These are phyloP conservation scores for Ephestia elutella DNA, from an alignment of 1,140 invertebrate species.

Conservation along the genomic window DNA sequence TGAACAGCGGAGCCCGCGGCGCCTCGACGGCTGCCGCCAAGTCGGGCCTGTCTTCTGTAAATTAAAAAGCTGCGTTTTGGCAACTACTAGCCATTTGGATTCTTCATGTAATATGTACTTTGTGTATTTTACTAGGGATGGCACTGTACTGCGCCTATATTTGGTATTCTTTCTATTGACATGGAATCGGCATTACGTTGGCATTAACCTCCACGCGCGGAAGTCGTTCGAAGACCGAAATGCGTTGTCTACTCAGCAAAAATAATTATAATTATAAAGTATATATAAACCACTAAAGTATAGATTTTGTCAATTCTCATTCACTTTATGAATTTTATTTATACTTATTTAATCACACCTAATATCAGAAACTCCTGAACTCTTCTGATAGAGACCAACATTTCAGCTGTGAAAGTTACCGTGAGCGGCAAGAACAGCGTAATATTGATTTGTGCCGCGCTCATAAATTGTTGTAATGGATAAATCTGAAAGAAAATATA, in stretches of 20 bases:
- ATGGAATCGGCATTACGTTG: too few species aligned
- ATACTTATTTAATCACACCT: slow-evolving; percentile 75
- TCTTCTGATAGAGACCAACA: slow-evolving; percentile 79
- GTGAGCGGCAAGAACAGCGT: slow-evolving; percentile 83
- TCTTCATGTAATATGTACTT: slow-evolving; percentile 2
- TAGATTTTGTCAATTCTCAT: too few species aligned
- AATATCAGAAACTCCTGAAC: slow-evolving; percentile 78
- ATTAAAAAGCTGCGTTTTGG: slow-evolving; percentile 12
- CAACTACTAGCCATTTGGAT: slow-evolving; percentile 2
- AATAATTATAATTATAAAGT: too few species aligned
- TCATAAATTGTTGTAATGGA: slow-evolving; percentile 83
- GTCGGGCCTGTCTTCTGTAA: slow-evolving; percentile 51
- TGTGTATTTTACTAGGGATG: background rate
- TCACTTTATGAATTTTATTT: too few species aligned
- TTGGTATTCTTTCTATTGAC: too few species aligned
- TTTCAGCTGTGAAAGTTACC: slow-evolving; percentile 78
- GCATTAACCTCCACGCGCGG: too few species aligned
- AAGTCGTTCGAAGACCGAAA: too few species aligned
- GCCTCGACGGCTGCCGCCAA: slow-evolving; percentile 22
- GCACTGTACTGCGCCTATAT: background rate
- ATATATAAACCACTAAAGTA: too few species aligned
- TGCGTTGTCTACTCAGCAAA: too few species aligned
- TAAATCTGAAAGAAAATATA: slow-evolving; percentile 73
- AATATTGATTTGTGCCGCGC: slow-evolving; percentile 74
- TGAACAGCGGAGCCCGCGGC: slow-evolving; percentile 37